A percentile compares a stretch with the other conserved stretches of the same genome.
Evolutionary conservation across 2,888 invertebrate species (phyloP).

Genomic region (Branchipolynoe longqiensis): DNA sequence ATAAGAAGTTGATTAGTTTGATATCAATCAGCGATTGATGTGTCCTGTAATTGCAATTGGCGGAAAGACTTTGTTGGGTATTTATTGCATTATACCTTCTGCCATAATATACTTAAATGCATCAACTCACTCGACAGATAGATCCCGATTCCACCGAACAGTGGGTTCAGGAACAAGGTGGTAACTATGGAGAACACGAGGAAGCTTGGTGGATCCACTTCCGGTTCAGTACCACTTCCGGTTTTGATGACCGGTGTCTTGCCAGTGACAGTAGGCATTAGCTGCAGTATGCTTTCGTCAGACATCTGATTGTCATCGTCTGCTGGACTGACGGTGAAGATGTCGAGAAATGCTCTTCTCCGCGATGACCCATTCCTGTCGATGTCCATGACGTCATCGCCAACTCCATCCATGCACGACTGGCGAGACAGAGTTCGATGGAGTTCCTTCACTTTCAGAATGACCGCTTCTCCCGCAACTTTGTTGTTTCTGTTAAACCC

Average conservation of each 20-base stretch:
- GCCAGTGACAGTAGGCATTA: not conserved
- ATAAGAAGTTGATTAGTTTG: no score
- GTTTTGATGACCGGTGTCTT: not conserved
- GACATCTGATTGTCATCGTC: not conserved
- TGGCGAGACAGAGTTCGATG: not conserved
- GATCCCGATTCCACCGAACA: slow-evolving; percentile 12
- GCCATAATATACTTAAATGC: no score
- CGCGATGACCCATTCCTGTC: not conserved
- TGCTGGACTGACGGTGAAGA: not conserved
- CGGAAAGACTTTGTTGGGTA: no score
- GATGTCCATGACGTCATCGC: not conserved
- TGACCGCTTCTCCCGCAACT: no score
- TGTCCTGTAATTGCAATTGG: no score
- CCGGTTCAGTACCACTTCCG: not conserved
- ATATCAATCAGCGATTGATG: no score
- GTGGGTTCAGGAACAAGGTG: slow-evolving; percentile 10
- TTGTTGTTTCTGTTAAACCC: no score
- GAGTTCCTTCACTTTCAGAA: not conserved
- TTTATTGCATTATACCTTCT: no score
- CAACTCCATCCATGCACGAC: not conserved
- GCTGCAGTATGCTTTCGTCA: not conserved
- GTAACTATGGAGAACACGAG: slow-evolving; percentile 15
- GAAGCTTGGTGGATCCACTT: not conserved
- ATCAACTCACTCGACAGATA: not conserved
- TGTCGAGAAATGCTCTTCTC: not conserved